Evolutionary conservation across 2,113 vertebrate genomes (phyloP).

Genomic region (Machaerirhynchus nigripectus): DNA sequence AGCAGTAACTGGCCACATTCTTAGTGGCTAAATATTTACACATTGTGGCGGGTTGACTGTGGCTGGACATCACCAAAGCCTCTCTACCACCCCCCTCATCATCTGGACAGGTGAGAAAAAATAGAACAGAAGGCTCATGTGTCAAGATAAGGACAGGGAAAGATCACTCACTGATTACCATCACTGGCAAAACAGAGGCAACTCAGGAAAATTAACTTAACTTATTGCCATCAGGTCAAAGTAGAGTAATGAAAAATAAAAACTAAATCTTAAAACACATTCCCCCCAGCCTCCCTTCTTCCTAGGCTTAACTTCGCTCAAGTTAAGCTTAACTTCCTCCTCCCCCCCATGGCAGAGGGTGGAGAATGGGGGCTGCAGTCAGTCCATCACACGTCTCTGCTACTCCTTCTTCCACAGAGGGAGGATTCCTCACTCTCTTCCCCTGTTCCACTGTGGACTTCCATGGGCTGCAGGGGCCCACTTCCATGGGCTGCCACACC

Average conservation of each 20-base stretch:
- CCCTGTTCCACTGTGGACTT: background rate
- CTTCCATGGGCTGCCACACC: background rate
- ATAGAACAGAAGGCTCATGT: background rate
- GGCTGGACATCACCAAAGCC: background rate
- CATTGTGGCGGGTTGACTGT: background rate
- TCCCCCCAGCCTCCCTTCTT: background rate
- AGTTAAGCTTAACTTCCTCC: background rate
- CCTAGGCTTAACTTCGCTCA: background rate
- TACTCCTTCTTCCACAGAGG: background rate
- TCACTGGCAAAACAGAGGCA: background rate
- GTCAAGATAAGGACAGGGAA: background rate
- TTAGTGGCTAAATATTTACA: background rate
- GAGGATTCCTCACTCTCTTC: background rate
- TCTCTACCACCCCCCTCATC: background rate
- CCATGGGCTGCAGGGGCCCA: background rate
- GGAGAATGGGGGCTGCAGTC: background rate
- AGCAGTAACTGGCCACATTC: background rate
- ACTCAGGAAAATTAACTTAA: background rate
- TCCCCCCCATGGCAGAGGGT: accelerated
- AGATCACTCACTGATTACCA: background rate
- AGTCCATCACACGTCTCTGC: background rate
- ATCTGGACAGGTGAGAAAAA: background rate
- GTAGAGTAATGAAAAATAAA: background rate
- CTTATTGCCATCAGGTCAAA: background rate
- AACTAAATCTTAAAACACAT: background rate